Conservation (phyloP, 2,113 vertebrate species). For the Lates calcarifer region DNA sequence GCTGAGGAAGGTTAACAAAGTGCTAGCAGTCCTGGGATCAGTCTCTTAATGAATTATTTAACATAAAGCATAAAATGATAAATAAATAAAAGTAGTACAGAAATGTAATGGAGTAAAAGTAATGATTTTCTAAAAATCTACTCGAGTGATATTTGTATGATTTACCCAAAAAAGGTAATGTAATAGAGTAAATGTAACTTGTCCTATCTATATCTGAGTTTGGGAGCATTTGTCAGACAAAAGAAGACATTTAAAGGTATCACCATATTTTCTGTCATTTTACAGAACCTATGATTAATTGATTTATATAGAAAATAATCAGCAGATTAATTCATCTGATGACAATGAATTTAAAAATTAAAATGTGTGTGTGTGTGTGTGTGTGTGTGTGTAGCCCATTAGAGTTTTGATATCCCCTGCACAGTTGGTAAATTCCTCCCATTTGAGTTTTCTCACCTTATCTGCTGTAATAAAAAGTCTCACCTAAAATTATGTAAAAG, state of each 20-base stretch:
- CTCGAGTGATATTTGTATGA: no score
- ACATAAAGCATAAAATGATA: not conserved
- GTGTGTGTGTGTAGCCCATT: not conserved
- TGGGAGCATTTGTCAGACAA: no score
- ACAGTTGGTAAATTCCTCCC: not conserved
- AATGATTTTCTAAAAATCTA: no score
- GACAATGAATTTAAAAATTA: no score
- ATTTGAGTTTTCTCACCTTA: conserved; percentile 3
- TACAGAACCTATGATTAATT: not conserved
- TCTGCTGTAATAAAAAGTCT: conserved; percentile 1
- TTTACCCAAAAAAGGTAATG: no score
- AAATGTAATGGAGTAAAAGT: no score
- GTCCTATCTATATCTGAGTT: no score
- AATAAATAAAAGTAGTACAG: not conserved
- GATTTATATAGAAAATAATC: not conserved
- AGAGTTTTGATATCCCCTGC: not conserved
- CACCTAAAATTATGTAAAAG: conserved; percentile 17
- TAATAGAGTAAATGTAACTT: no score
- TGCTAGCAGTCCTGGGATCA: not conserved
- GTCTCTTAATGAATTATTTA: not conserved
- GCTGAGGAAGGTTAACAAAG: not conserved
- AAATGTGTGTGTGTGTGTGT: no score
- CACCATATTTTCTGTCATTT: not conserved
- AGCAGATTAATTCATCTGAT: no score
- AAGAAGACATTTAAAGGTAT: no score